Evolutionary conservation across 1,140 invertebrate genomes (phyloP), one percentile per base, ranked within the genome.

Genomic region (Anoplophora glabripennis): DNA sequence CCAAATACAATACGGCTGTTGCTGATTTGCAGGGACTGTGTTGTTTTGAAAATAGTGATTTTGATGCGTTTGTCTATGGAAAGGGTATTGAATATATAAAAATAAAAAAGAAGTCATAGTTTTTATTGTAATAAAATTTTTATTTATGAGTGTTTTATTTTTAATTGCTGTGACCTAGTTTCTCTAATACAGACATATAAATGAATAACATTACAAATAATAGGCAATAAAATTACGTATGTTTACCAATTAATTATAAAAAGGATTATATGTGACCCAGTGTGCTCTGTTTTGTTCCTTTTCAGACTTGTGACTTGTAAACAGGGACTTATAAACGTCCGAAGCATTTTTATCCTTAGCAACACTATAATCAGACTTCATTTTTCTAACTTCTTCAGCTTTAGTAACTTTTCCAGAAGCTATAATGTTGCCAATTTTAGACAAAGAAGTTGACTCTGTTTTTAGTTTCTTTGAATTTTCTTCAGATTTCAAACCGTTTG

Each of bases 261-360:
- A 91, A 48, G 95, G 95, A 84, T 98, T 98, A 74, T 94, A 97
- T 5, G 96, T 98, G 49, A 99, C 86, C 96, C 96, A 99, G 75
- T 99, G 94, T 4, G 93, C 93, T 71, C 88, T 87, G 34, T 87
- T 83, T 75, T 98, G 92, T 46, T 89, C 85, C 68, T 90, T 83
- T 28, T 95, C 94, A 45, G 84, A 87, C 72, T 92, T 85, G 74
- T 94, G 92, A 11, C 87, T 84, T 0, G 94, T 98, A 70, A 99
- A 99, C 15, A 99, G 76, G 15, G 94, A 97, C 77, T 99, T 99
- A 71, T 90, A 96, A 0, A 94, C 93, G 75, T 93, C 88, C 56
- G 87, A 90, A 0, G 87, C 88, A 64, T 90, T 91, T 0, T 93
- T 91, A 80, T 99, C 94, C 65, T 94, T 88, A n/a, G 92, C 89